Conservation (phyloP, 1,140 invertebrate species). For the Aphidius ervi region DNA sequence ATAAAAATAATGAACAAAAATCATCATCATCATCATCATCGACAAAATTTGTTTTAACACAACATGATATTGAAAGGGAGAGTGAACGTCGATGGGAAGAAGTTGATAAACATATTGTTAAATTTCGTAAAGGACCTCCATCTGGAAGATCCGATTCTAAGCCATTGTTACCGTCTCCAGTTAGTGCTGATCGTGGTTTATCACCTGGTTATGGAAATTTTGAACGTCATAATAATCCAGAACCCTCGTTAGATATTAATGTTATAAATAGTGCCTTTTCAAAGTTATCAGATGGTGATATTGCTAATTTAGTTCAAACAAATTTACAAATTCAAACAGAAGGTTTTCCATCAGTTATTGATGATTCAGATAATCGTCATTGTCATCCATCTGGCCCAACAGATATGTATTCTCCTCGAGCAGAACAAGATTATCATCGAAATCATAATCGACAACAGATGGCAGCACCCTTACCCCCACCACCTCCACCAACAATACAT, state of each 20-base stretch:
- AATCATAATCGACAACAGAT: constrained; percentile 5
- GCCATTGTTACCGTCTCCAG: constrained; percentile 10
- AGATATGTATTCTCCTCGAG: neutral
- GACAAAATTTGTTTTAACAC: constrained; percentile 11
- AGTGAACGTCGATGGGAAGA: constrained; percentile 33
- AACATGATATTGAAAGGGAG: constrained; percentile 26
- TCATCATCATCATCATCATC: neutral
- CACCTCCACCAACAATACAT: constrained; percentile 17
- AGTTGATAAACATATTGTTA: constrained; percentile 30
- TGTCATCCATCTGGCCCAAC: constrained; percentile 1
- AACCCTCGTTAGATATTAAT: constrained; percentile 13
- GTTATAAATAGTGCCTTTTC: constrained; percentile 22
- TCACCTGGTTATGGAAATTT: constrained; percentile 38
- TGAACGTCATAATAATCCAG: constrained; percentile 29
- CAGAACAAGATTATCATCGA: constrained; percentile 13
- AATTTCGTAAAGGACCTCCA: constrained; percentile 17
- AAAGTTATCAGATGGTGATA: constrained; percentile 19
- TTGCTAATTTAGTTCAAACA: constrained; percentile 17
- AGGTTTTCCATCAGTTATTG: neutral
- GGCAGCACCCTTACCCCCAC: constrained; percentile 21
- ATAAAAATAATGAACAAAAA: constrained; percentile 11
- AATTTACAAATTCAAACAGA: constrained; percentile 19
- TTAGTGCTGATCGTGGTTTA: constrained; percentile 6
- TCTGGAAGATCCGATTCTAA: constrained; percentile 16
- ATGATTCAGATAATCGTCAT: constrained; percentile 20